Evolutionary conservation across 1,140 invertebrate species (phyloP).

Genomic region (Liolophura sinensis): DNA sequence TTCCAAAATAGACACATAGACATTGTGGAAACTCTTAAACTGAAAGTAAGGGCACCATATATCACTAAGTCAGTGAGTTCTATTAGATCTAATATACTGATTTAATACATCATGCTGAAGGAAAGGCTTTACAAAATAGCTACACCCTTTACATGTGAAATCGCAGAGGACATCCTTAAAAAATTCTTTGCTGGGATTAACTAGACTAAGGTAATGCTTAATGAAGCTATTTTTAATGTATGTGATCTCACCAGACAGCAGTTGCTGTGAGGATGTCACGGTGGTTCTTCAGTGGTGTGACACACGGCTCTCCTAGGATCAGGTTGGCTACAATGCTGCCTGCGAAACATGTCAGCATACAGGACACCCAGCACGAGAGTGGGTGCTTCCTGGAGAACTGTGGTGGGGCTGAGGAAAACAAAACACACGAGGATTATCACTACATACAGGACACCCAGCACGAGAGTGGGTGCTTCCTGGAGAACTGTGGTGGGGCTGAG

Average conservation of each 20-base stretch:
- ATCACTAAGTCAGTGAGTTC: too few species aligned
- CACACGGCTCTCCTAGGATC: conserved; percentile 91
- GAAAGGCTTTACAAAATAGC: too few species aligned
- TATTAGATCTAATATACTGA: too few species aligned
- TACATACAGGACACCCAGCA: conserved; percentile 96
- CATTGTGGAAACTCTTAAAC: too few species aligned
- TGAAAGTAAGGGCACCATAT: too few species aligned
- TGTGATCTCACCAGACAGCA: conserved; percentile 78
- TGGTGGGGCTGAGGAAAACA: conserved; percentile 73
- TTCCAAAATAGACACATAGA: too few species aligned
- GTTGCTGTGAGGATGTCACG: conserved; percentile 89
- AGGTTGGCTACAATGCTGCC: conserved; percentile 93
- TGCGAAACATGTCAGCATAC: conserved; percentile 97
- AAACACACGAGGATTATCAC: background rate
- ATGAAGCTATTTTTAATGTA: too few species aligned
- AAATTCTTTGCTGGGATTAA: too few species aligned
- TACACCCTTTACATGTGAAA: too few species aligned
- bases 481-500: conserved; percentile 87
- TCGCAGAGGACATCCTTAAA: too few species aligned
- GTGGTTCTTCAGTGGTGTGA: conserved; percentile 93
- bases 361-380: conserved; percentile 94
- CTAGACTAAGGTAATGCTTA: too few species aligned
- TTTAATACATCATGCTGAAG: too few species aligned
- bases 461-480: conserved; percentile 93
- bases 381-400: conserved; percentile 96